Base-by-base conservation (phyloP, 1,140 invertebrate genomes). In the Lamellibrachia luymesi region DNA sequence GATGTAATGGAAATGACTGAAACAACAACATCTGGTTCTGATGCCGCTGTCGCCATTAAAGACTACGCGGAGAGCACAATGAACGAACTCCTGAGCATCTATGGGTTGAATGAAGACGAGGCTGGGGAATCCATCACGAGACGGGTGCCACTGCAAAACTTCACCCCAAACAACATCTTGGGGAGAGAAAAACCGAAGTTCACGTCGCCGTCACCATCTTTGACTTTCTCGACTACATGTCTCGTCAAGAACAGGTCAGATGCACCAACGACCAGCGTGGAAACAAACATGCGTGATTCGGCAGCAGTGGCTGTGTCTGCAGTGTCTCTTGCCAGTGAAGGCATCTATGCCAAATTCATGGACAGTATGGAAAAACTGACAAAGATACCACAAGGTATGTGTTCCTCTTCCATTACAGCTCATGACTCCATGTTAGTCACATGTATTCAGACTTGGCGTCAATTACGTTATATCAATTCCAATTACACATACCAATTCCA, bases 41-140 rank as follows among this genome's bases (percentile, higher is more conserved):
- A 94, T 17, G 96, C 96, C 4, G 96, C 96, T 92, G 96, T 96
- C 90, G 96, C 96, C 51, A 97, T 98, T 95, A 97, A 97, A 94
- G 97, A 98, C 94, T 98, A 97, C 95, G 97, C 97, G 6, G 97
- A 98, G 96, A 97, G 97, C 92, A 98, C 97, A 2, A 98, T 98
- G 97, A 97, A 97, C 94, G 97, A 98, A 95, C 95, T 98, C 56
- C 96, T 98, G 27, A 97, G 97, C 25, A 97, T 98, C 94, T 98
- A 98, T 95, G 97, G 97, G 56, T 95, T 97, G 51, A 96, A 96
- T 56, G 97, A 97, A 95, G 94, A 96, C 93, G 95, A 91, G 91
- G 91, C 38, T 13, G 91, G 64, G 13, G 97, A 97, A 94, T 95
- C 96, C 93, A 95, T 97, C 93, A 96, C 95, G 94, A 95, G 96